Percentiles rank a stretch among this genome's conserved stretches.
These are phyloP conservation scores for Zosterops borbonicus DNA, from an alignment of 2,113 vertebrate genomes.

Conservation along the genomic window DNA sequence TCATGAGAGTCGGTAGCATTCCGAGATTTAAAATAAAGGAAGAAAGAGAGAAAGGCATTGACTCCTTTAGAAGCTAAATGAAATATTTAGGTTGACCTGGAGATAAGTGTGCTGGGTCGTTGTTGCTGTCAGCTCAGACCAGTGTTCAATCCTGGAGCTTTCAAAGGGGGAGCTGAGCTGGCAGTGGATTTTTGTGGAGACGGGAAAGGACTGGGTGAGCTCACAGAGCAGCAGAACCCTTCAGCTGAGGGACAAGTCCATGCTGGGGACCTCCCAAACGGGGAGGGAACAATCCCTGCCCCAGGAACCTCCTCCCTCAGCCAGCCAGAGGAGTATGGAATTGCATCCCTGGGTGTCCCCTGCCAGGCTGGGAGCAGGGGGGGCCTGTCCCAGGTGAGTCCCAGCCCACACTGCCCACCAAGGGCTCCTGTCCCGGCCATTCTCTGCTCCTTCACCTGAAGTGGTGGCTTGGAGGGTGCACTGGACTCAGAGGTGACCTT, in stretches of 20 bases:
- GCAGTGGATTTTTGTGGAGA: neutral
- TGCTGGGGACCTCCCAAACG: fast-evolving
- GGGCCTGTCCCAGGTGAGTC: neutral
- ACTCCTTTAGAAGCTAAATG: constrained; percentile 59
- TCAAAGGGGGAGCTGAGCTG: neutral
- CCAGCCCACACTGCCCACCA: fast-evolving
- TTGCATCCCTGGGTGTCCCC: neutral
- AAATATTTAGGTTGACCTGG: constrained; percentile 64
- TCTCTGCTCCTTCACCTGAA: neutral
- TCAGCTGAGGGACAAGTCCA: neutral
- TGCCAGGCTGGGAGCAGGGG: neutral
- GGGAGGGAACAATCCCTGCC: neutral
- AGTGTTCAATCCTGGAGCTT: neutral
- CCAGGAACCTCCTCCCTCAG: neutral
- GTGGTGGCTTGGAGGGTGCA: neutral
- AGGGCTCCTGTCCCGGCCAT: neutral
- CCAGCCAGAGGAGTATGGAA: neutral
- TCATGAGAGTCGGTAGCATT: constrained; percentile 43
- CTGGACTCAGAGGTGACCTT: too few species aligned
- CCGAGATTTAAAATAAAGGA: constrained; percentile 31
- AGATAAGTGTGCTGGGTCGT: constrained; percentile 1
- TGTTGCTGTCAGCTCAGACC: neutral
- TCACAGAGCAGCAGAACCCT: neutral
- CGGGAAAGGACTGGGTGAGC: neutral
- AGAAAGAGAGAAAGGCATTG: constrained; percentile 34